phyloP scores from a whole-genome alignment of 2,888 invertebrate genomes.

The Habroteleia sp. region DNA sequence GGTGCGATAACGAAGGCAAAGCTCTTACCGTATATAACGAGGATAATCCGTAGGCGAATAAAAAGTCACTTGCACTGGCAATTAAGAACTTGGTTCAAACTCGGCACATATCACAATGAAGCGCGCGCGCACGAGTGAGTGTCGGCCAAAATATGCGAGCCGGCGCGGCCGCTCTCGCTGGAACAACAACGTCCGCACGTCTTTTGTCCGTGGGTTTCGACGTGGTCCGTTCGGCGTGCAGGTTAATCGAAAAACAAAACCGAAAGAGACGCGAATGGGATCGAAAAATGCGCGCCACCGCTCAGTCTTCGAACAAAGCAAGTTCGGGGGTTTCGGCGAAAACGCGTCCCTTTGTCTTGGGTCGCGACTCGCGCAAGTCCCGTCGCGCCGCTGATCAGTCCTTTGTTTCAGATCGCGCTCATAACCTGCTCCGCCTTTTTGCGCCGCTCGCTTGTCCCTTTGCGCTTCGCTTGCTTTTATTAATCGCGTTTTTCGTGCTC shows the following conservation, averaged over 20 bases:
- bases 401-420: conserved; percentile 28
- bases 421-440: neutral
- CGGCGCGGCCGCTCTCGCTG: conserved; percentile 27
- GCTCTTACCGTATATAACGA: conserved; percentile 64
- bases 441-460: neutral
- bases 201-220: conserved; percentile 21
- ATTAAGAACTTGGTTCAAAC: conserved; percentile 47
- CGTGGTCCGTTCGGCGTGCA: conserved; percentile 13
- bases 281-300: neutral
- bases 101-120: conserved; percentile 55
- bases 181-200: conserved; percentile 16
- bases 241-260: conserved; percentile 2
- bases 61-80: conserved; percentile 63
- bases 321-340: conserved; percentile 20
- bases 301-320: conserved; percentile 1
- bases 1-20: too few relatives aligned
- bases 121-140: conserved; percentile 38
- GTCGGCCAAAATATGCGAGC: conserved; percentile 48
- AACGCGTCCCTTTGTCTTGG: conserved; percentile 30
- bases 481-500: too few relatives aligned
- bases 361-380: conserved; percentile 33
- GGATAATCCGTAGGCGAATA: conserved; percentile 62
- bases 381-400: conserved; percentile 16
- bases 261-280: neutral
- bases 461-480: conserved; percentile 8